Evolutionary conservation across 2,888 invertebrate species (phyloP), one percentile per base, ranked within the genome.

Genomic region (Corythucha ciliata): DNA sequence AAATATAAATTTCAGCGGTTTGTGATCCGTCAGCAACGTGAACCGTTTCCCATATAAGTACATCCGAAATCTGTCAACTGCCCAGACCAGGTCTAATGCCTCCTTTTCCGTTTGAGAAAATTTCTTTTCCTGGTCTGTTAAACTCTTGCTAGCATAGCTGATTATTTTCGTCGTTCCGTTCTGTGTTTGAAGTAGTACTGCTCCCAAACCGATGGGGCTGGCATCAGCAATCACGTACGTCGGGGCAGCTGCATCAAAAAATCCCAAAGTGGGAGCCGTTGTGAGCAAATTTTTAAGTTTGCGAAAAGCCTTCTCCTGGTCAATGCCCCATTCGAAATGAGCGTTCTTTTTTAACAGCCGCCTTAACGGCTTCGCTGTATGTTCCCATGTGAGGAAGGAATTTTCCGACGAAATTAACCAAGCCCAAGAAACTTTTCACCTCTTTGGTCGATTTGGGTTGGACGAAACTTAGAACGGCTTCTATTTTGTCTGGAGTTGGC

Each of bases 261-360:
- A n/a, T n/a, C n/a, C n/a, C n/a, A n/a, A n/a, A n/a, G n/a, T n/a
- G n/a, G n/a, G n/a, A n/a, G n/a, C n/a, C n/a, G n/a, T n/a, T n/a
- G n/a, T n/a, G n/a, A n/a, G n/a, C n/a, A n/a, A n/a, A 21, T 37
- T 3, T 16, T 37, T 37, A 18, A 37, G 37, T 37, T 37, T 10
- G 12, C 21, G 14, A 4, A 3, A 37, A 20, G 37, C 12, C 37
- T 37, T 18, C 16, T 37, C 37, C 16, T 37, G 37, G 18, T 18
- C 37, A 18, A 20, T 37, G 4, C 10, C 21, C 37, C 37, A 5
- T 37, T 14, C 16, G 37, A 37, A 37, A n/a, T 37, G 10, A 5
- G 20, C 37, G 18, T 21, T 21, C 21, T 37, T 37, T 4, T 4
- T 3, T 18, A 37, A 16, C 12, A 37, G 20, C 21, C 10, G 5